Evolutionary conservation across 1,140 invertebrate genomes (phyloP).

Genomic region (Trypoxylus dichotomus): DNA sequence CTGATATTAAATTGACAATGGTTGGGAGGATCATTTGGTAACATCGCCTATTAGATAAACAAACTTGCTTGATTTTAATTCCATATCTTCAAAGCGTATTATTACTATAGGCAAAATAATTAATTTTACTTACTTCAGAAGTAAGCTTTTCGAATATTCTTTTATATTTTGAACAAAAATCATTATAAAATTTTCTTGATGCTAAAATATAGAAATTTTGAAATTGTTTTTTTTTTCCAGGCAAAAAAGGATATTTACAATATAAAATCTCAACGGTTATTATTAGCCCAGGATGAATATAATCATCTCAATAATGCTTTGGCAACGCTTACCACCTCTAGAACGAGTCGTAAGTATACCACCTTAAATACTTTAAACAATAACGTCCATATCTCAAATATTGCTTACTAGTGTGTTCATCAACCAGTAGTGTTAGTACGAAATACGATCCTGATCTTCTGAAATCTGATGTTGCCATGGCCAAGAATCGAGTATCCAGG

Average conservation of each 20-base stretch:
- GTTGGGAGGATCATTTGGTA: too few relatives aligned
- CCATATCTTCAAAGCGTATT: too few relatives aligned
- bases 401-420: constrained; percentile 78
- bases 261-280: constrained; percentile 90
- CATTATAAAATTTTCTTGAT: background rate
- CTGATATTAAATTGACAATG: too few relatives aligned
- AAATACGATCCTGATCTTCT: constrained; percentile 93
- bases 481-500: constrained; percentile 83
- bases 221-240: constrained; percentile 60
- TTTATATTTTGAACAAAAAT: too few relatives aligned
- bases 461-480: constrained; percentile 88
- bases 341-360: constrained; percentile 77
- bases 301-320: constrained; percentile 89
- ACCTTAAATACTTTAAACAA: background rate
- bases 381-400: background rate
- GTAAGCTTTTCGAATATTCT: too few relatives aligned
- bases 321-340: constrained; percentile 78
- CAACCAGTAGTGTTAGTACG: constrained; percentile 83
- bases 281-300: constrained; percentile 93
- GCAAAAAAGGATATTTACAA: constrained; percentile 96
- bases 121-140: too few relatives aligned
- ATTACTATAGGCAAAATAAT: too few relatives aligned
- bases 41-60: too few relatives aligned
- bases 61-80: too few relatives aligned
- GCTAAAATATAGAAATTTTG: background rate